These are phyloP conservation scores for Acanthopagrus latus DNA, from an alignment of 2,797 vertebrate species.

Conservation along the genomic window DNA sequence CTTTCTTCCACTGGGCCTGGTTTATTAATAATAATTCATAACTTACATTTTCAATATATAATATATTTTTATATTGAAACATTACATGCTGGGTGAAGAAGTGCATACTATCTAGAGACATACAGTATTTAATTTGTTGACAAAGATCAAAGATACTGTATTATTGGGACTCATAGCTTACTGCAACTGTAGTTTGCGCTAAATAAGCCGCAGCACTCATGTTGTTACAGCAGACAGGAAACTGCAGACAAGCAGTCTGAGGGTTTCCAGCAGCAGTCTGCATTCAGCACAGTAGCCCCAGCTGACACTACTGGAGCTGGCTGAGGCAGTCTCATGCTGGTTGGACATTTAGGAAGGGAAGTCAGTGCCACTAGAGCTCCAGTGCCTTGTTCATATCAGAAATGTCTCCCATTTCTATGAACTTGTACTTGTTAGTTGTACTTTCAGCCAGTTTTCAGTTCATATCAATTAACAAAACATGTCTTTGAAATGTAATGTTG, in stretches of 20 bases:
- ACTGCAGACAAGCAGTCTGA: not conserved
- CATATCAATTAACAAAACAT: not conserved
- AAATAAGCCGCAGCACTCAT: slow-evolving; percentile 4
- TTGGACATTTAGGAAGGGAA: not conserved
- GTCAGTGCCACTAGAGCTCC: not conserved
- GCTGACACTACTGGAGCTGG: not conserved
- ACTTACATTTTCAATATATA: not conserved
- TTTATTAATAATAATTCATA: not conserved
- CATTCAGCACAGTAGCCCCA: not conserved
- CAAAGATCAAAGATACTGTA: not conserved
- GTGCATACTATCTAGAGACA: not conserved
- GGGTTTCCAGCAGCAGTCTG: not conserved
- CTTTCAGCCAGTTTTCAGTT: too few species aligned
- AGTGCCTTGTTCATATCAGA: not conserved
- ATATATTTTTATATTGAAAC: not conserved
- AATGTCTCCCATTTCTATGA: not conserved
- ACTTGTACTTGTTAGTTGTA: not conserved
- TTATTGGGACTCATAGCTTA: not conserved
- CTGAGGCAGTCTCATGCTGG: not conserved
- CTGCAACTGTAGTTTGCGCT: not conserved
- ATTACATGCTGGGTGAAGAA: slow-evolving; percentile 5
- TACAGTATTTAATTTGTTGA: not conserved
- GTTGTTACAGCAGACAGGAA: not conserved
- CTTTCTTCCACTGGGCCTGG: not conserved
- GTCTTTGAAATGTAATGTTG: not conserved